A percentile compares a stretch with the other conserved stretches of the same genome.
These are phyloP conservation scores for Eupithecia tripunctaria DNA, from an alignment of 2,888 invertebrate species.

Conservation along the genomic window DNA sequence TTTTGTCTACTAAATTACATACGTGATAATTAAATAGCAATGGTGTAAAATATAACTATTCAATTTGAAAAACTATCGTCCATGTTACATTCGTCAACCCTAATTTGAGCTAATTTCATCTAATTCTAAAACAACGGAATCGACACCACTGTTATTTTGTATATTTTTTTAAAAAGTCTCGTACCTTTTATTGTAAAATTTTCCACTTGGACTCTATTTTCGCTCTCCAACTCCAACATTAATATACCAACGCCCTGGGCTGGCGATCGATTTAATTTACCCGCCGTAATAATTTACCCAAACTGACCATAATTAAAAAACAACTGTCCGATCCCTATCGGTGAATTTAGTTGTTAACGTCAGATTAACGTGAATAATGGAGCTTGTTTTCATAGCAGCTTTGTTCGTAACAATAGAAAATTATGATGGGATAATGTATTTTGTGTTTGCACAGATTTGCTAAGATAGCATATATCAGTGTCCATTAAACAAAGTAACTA, in stretches of 20 bases:
- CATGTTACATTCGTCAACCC: too few species aligned
- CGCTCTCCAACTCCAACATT: not conserved
- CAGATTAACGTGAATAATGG: conserved; percentile 36
- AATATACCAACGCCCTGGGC: conserved; percentile 19
- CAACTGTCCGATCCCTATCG: conserved; percentile 55
- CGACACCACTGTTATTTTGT: too few species aligned
- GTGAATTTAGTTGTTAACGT: conserved; percentile 45
- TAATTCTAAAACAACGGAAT: too few species aligned
- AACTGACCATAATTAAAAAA: conserved; percentile 61
- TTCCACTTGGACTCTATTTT: not conserved
- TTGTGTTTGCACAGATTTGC: not conserved
- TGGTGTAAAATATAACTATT: too few species aligned
- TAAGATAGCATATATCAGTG: not conserved
- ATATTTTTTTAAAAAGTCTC: not conserved
- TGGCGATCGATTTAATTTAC: conserved; percentile 48
- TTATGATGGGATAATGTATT: not conserved
- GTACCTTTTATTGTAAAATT: not conserved
- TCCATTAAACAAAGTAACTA: not conserved
- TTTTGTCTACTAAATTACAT: not conserved
- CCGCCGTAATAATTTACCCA: conserved; percentile 49
- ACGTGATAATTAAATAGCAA: too few species aligned
- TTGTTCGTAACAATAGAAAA: conserved; percentile 17
- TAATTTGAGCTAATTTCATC: too few species aligned
- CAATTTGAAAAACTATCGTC: too few species aligned
- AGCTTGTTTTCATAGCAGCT: conserved; percentile 20